These are phyloP conservation scores for Heliocidaris tuberculata DNA, from an alignment of 35 echinoderm and acorn worm genomes.

Conservation along the genomic window DNA sequence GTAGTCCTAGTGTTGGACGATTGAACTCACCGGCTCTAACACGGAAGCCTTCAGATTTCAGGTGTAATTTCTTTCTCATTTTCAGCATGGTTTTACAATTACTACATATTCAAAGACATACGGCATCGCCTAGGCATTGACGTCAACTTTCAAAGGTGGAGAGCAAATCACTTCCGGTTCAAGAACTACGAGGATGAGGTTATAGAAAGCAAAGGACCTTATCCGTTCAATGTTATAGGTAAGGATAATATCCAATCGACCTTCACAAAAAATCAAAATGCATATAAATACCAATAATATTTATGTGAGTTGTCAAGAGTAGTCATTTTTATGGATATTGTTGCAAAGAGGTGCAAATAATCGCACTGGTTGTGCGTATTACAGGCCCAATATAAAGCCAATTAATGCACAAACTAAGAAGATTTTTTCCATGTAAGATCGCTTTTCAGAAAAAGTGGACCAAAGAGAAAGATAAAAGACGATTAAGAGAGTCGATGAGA, in stretches of 20 bases:
- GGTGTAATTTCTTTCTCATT: neutral
- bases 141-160: slow-evolving; percentile 62
- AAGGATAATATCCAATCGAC: neutral
- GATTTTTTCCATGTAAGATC: no score
- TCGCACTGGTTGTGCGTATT: no score
- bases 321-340: neutral
- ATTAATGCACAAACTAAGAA: no score
- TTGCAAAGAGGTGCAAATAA: no score
- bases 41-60: no score
- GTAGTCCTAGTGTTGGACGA: no score
- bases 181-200: slow-evolving; percentile 76
- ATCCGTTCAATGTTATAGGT: slow-evolving; percentile 89
- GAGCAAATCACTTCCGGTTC: slow-evolving; percentile 79
- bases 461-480: no score
- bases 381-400: no score
- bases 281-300: neutral
- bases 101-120: slow-evolving; percentile 80
- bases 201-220: slow-evolving; percentile 76
- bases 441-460: no score
- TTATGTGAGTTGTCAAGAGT: neutral
- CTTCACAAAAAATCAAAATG: neutral
- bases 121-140: slow-evolving; percentile 63
- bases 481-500: no score
- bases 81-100: slow-evolving; percentile 93
- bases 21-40: no score